Evolutionary conservation across 2,888 invertebrate species (phyloP).

Genomic region (Stenodema calcarata): DNA sequence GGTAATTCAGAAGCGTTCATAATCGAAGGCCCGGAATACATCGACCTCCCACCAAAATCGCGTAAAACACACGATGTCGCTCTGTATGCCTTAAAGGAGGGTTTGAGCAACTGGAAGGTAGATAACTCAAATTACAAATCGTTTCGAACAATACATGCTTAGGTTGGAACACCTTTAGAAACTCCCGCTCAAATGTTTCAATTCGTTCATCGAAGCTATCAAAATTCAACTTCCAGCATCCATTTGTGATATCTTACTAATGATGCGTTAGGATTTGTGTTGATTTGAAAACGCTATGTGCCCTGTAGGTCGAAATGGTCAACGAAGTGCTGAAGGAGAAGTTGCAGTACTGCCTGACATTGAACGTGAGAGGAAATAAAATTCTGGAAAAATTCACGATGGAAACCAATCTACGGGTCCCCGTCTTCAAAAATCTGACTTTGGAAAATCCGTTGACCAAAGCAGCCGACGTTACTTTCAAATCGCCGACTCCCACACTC

Average conservation of each 20-base stretch:
- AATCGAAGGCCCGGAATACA: slow-evolving; percentile 5
- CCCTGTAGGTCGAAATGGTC: slow-evolving; percentile 14
- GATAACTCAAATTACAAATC: too few species aligned
- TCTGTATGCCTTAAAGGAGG: background rate
- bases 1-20: background rate
- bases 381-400: slow-evolving; percentile 3
- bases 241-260: too few species aligned
- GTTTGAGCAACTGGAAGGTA: background rate
- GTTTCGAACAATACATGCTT: too few species aligned
- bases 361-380: background rate
- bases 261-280: too few species aligned
- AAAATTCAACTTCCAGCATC: too few species aligned
- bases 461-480: background rate
- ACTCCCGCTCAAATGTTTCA: too few species aligned
- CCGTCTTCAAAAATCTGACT: background rate
- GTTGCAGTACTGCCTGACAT: background rate
- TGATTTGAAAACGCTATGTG: too few species aligned
- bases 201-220: too few species aligned
- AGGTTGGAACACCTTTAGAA: too few species aligned
- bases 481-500: background rate
- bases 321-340: slow-evolving; percentile 11
- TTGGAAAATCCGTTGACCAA: slow-evolving; percentile 16
- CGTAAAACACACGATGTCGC: background rate
- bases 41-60: slow-evolving; percentile 25
- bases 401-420: slow-evolving; percentile 24